Evolutionary conservation across 2,888 invertebrate genomes (phyloP).

Genomic region (Mesorhabditis spiculigera): DNA sequence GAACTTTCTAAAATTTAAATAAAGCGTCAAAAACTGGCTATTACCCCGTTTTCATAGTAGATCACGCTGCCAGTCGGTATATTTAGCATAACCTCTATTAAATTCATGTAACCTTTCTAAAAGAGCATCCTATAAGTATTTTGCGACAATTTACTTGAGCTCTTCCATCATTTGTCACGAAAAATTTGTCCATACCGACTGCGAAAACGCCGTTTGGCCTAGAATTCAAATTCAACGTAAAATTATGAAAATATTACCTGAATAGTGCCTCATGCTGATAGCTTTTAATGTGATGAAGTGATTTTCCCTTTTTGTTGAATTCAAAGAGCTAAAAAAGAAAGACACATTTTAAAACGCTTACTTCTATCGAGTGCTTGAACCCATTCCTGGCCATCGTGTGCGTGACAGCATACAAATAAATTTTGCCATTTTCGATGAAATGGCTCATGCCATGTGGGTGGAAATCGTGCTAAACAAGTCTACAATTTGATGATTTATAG

Average conservation of each 20-base stretch:
- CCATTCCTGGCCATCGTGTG: constrained; percentile 3
- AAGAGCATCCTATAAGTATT: no score
- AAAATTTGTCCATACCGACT: neutral
- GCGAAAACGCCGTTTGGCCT: neutral
- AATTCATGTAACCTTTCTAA: no score
- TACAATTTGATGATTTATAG: no score
- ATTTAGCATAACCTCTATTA: no score
- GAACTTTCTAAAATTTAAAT: neutral
- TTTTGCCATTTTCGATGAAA: neutral
- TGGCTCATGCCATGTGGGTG: neutral
- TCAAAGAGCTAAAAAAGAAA: neutral
- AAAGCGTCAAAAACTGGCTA: no score
- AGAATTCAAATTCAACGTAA: neutral
- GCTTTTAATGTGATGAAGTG: neutral
- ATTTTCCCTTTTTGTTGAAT: neutral
- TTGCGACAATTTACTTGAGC: neutral
- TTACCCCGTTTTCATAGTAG: no score
- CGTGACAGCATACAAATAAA: neutral
- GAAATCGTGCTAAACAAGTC: neutral
- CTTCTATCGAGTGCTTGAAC: constrained; percentile 3
- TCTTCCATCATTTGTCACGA: constrained; percentile 4
- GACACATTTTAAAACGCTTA: neutral
- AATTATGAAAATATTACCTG: neutral
- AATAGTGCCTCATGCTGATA: neutral
- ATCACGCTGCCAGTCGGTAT: no score